Evolutionary conservation across 2,113 vertebrate species (phyloP).

Genomic region (Heterocephalus glaber): DNA sequence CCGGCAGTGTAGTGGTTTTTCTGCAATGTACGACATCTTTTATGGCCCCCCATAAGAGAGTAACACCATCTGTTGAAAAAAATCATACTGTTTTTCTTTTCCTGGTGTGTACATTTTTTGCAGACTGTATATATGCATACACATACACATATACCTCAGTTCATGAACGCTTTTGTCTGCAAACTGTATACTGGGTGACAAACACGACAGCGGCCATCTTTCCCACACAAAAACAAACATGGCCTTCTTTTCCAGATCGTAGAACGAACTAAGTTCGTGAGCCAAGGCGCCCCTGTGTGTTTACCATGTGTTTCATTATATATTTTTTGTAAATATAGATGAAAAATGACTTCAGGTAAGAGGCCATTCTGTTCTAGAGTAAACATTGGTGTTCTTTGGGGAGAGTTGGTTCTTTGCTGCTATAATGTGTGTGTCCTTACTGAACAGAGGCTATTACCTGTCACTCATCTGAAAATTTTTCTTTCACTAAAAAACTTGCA

Average conservation of each 20-base stretch:
- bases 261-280: background rate
- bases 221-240: background rate
- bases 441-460: background rate
- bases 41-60: background rate
- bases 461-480: background rate
- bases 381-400: background rate
- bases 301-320: background rate
- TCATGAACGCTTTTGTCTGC: background rate
- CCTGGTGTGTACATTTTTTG: background rate
- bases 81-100: background rate
- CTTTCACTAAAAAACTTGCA: background rate
- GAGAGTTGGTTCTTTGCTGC: background rate
- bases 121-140: background rate
- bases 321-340: background rate
- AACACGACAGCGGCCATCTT: background rate
- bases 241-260: background rate
- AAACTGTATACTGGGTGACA: background rate
- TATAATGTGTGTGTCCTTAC: background rate
- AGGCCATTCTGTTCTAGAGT: constrained; percentile 18
- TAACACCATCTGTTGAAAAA: background rate
- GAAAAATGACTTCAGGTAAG: constrained; percentile 40
- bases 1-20: background rate
- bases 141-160: background rate
- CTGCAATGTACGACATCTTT: background rate
- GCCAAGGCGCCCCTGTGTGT: background rate